Evolutionary conservation across 2,797 vertebrate species (phyloP).

Genomic region (Squalus acanthias): DNA sequence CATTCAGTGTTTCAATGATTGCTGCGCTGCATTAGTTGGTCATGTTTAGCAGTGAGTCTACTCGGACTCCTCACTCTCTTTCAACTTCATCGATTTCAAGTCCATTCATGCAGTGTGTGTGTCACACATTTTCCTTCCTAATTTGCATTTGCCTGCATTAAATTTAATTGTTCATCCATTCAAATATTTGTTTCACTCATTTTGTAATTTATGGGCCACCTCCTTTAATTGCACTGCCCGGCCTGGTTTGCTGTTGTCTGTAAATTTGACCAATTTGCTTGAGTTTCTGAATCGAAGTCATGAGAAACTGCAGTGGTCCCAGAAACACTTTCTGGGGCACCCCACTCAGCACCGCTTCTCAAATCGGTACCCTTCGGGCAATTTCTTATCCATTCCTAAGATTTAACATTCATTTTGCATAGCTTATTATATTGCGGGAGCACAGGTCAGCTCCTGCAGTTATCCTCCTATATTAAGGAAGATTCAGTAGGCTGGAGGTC

Average conservation of each 20-base stretch:
- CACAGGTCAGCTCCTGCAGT: background rate
- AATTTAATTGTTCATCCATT: no score
- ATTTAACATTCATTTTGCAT: background rate
- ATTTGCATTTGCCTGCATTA: no score
- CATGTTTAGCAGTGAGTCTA: background rate
- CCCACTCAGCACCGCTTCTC: background rate
- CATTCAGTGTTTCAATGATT: background rate
- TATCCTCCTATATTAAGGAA: no score
- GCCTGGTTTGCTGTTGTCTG: background rate
- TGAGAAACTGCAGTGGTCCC: background rate
- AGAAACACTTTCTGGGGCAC: background rate
- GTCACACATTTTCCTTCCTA: no score
- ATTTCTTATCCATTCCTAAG: background rate
- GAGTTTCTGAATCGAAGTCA: background rate
- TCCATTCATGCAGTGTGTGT: no score
- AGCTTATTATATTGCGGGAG: background rate
- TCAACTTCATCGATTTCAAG: background rate
- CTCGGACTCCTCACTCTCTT: background rate
- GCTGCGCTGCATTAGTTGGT: background rate
- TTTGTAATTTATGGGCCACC: no score
- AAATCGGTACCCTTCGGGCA: background rate
- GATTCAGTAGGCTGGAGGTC: no score
- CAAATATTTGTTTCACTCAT: no score
- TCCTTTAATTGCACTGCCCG: background rate
- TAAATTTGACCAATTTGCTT: background rate